Evolutionary conservation across 2,888 invertebrate genomes (phyloP).

Genomic region (Patella depressa): DNA sequence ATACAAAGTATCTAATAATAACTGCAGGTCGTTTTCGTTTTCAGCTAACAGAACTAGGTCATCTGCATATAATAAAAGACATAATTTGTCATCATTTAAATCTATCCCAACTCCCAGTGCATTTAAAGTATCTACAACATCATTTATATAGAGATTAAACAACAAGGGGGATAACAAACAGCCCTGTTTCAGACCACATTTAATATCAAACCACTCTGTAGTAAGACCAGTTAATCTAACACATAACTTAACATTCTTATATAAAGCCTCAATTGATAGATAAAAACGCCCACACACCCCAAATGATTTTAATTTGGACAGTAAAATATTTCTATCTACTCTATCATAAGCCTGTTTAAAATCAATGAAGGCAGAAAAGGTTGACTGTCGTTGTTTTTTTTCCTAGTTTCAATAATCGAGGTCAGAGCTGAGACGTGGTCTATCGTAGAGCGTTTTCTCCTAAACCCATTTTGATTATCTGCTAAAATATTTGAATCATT

Average conservation of each 20-base stretch:
- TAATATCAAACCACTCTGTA: not conserved
- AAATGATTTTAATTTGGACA: not conserved
- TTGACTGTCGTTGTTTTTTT: not conserved
- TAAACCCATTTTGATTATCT: constrained; percentile 34
- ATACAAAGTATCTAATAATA: constrained; percentile 26
- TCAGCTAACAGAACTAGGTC: constrained; percentile 33
- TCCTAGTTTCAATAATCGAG: constrained; percentile 9
- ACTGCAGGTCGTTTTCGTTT: constrained; percentile 31
- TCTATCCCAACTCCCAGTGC: constrained; percentile 24
- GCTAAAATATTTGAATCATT: constrained; percentile 20
- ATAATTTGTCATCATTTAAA: constrained; percentile 25
- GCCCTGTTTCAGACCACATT: constrained; percentile 18
- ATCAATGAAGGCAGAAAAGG: constrained; percentile 12
- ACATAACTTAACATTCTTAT: constrained; percentile 16
- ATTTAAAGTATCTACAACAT: constrained; percentile 25
- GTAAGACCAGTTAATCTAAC: not conserved
- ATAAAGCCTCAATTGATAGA: not conserved
- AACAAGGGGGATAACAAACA: constrained; percentile 37
- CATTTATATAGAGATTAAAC: constrained; percentile 34
- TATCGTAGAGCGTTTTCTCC: constrained; percentile 25
- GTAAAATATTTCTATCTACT: not conserved
- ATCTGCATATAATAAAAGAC: constrained; percentile 35
- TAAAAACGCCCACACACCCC: constrained; percentile 1
- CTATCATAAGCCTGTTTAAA: constrained; percentile 13
- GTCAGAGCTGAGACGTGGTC: constrained; percentile 29